phyloP scores from a whole-genome alignment of 1,140 invertebrate species.

The Ips nitidus region DNA sequence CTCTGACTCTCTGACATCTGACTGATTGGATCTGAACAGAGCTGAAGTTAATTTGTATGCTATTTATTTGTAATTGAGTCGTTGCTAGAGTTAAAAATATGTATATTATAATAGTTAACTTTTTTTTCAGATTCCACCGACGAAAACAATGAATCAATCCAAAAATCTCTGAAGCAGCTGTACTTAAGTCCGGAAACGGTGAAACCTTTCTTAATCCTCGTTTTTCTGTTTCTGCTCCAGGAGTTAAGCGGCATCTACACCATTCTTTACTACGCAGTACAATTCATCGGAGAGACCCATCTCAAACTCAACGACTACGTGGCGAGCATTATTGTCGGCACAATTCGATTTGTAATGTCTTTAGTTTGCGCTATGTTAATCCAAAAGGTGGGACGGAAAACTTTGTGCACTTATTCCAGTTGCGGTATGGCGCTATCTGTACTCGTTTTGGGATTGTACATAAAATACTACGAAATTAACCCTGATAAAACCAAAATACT shows the following conservation, averaged over 20 bases:
- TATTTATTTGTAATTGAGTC: no score
- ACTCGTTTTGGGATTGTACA: constrained; percentile 58
- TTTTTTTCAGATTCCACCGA: no score
- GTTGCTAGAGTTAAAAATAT: no score
- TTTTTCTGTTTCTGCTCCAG: constrained; percentile 69
- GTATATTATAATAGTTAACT: no score
- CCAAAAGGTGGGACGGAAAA: constrained; percentile 67
- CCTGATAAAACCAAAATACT: constrained; percentile 53
- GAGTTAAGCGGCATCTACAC: constrained; percentile 74
- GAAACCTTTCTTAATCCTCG: constrained; percentile 66
- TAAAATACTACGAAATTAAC: constrained; percentile 51
- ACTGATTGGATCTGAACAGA: no score
- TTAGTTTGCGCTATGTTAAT: constrained; percentile 68
- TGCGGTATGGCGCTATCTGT: constrained; percentile 65
- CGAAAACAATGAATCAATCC: no score
- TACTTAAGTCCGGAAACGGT: constrained; percentile 54
- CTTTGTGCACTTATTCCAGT: constrained; percentile 67
- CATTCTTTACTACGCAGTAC: constrained; percentile 75
- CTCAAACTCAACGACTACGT: constrained; percentile 67
- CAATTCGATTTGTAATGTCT: constrained; percentile 67
- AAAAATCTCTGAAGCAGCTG: constrained; percentile 50
- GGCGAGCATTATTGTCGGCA: constrained; percentile 74
- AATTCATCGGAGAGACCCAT: constrained; percentile 67
- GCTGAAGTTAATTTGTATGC: no score
- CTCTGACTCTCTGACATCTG: no score